Evolutionary conservation across 2,888 invertebrate genomes (phyloP).

Genomic region (Drosophila trichaetosa): DNA sequence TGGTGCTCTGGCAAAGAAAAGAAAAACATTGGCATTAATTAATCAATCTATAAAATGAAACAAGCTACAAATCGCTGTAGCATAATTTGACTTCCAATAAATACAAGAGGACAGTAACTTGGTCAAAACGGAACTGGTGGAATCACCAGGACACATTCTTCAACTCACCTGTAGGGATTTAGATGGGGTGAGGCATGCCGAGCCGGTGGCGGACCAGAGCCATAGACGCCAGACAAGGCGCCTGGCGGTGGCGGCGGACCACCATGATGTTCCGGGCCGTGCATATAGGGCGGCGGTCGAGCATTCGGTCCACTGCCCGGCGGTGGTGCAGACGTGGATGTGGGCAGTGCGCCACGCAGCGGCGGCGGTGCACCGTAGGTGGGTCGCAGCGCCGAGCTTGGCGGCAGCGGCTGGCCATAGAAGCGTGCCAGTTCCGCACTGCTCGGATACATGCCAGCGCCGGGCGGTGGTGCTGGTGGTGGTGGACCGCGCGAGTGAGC

Average conservation of each 20-base stretch:
- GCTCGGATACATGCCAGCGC: slow-evolving; percentile 68
- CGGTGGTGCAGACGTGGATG: slow-evolving; percentile 40
- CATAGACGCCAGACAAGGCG: slow-evolving; percentile 50
- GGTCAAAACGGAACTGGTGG: too few relatives aligned
- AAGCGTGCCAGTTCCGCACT: slow-evolving; percentile 75
- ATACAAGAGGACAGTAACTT: too few relatives aligned
- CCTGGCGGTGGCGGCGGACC: slow-evolving; percentile 50
- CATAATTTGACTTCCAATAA: not conserved
- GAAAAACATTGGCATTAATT: not conserved
- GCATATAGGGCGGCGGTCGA: slow-evolving; percentile 66
- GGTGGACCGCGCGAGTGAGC: slow-evolving; percentile 61
- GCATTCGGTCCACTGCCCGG: slow-evolving; percentile 46
- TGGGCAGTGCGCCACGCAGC: slow-evolving; percentile 71
- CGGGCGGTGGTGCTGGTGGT: slow-evolving; percentile 14
- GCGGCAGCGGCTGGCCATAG: slow-evolving; percentile 73
- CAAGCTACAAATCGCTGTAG: not conserved
- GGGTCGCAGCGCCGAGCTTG: slow-evolving; percentile 74
- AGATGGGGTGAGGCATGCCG: slow-evolving; percentile 82
- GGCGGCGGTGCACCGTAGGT: slow-evolving; percentile 84
- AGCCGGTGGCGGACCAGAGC: slow-evolving; percentile 78
- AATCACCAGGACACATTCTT: not conserved
- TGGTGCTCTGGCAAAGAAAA: slow-evolving; percentile 64
- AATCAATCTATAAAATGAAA: not conserved
- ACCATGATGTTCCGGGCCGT: slow-evolving; percentile 69
- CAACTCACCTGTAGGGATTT: slow-evolving; percentile 81